Conservation (phyloP, 2,888 invertebrate species). For the Globia sparganii region DNA sequence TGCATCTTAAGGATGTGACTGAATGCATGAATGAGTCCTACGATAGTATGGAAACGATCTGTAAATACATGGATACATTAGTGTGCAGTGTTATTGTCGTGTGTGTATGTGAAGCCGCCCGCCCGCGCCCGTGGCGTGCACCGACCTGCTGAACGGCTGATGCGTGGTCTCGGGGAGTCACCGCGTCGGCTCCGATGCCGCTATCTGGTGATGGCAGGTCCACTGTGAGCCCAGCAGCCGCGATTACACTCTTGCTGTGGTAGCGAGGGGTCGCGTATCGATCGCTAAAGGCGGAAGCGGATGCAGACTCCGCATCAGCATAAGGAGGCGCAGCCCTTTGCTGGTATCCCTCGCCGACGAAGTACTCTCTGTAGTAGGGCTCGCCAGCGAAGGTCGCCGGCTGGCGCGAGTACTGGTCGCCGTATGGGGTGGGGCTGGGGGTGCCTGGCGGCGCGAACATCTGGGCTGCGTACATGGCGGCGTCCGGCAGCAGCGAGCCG, state of each 20-base stretch:
- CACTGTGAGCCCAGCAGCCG: constrained; percentile 95
- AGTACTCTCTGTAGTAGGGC: constrained; percentile 95
- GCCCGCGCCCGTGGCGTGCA: constrained; percentile 85
- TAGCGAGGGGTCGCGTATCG: constrained; percentile 93
- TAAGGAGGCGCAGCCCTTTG: constrained; percentile 91
- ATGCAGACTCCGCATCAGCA: constrained; percentile 90
- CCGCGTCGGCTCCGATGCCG: constrained; percentile 98
- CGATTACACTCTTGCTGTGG: constrained; percentile 93
- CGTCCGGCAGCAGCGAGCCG: constrained; percentile 91
- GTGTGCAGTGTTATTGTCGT: constrained; percentile 61
- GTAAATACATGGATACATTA: constrained; percentile 66
- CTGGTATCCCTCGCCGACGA: constrained; percentile 91
- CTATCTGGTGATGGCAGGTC: constrained; percentile 99
- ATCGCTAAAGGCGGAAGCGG: constrained; percentile 92
- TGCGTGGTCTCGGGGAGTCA: constrained; percentile 96
- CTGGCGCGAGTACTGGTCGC: constrained; percentile 87
- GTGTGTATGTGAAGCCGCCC: constrained; percentile 79
- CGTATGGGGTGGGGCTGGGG: constrained; percentile 92
- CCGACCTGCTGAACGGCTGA: constrained; percentile 96
- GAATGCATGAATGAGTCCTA: constrained; percentile 62
- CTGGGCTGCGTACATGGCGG: constrained; percentile 92
- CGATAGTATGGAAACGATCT: constrained; percentile 51
- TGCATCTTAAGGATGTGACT: constrained; percentile 42
- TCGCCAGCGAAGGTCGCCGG: constrained; percentile 92
- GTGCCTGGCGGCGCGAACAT: constrained; percentile 93